These are phyloP conservation scores for Euura saliciscinereae DNA, from an alignment of 1,140 invertebrate species.

Conservation along the genomic window DNA sequence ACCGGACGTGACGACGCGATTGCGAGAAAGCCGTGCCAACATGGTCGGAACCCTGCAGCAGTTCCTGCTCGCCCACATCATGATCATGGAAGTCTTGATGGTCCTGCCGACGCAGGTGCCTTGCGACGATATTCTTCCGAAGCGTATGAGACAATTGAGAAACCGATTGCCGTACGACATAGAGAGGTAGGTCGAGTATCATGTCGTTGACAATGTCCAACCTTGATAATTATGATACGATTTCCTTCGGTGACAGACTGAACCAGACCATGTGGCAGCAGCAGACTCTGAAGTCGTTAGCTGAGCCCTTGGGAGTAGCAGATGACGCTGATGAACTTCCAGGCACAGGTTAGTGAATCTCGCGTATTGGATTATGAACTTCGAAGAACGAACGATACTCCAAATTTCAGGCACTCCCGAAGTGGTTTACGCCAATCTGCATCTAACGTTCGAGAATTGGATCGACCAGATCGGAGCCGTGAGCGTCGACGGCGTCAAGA, in stretches of 20 bases:
- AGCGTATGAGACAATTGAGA: conserved; percentile 32
- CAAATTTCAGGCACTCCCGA: conserved; percentile 24
- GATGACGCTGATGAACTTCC: conserved; percentile 22
- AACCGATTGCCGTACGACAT: conserved; percentile 26
- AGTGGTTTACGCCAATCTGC: conserved; percentile 37
- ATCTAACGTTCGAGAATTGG: conserved; percentile 34
- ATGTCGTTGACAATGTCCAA: background rate
- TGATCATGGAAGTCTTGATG: conserved; percentile 41
- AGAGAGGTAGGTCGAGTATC: conserved; percentile 27
- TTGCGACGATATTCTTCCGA: conserved; percentile 33
- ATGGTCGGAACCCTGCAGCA: conserved; percentile 49
- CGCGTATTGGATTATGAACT: conserved; percentile 33
- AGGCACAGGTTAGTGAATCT: conserved; percentile 28
- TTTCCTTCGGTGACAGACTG: background rate
- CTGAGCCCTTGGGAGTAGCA: conserved; percentile 30
- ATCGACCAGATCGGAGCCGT: conserved; percentile 42
- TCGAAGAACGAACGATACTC: background rate
- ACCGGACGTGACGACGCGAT: conserved; percentile 28
- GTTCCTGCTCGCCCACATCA: conserved; percentile 43
- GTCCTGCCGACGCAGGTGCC: conserved; percentile 30
- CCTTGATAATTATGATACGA: too few relatives aligned
- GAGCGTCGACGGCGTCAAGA: conserved; percentile 41
- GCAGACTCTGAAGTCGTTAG: conserved; percentile 32
- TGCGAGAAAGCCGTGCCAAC: conserved; percentile 39
- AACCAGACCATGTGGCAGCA: too few relatives aligned